Evolutionary conservation across 2,113 vertebrate species (phyloP).

Genomic region (Spermophilus dauricus): DNA sequence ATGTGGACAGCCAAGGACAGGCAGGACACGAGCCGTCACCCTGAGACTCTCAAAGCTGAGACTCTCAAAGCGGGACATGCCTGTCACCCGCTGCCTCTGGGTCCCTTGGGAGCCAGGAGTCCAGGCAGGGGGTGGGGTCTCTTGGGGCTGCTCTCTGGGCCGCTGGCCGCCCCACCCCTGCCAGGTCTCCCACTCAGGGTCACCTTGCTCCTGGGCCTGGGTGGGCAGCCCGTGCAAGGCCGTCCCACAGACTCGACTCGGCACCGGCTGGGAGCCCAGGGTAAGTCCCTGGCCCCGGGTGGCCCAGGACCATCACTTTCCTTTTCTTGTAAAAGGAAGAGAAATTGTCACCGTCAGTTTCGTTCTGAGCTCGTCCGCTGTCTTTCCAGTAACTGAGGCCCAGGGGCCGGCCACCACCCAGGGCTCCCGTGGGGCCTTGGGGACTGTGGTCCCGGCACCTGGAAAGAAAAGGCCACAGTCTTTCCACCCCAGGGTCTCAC

Average conservation of each 20-base stretch:
- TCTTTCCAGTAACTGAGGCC: conserved; percentile 82
- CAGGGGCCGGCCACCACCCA: background rate
- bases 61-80: background rate
- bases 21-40: too few species aligned
- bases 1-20: background rate
- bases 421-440: background rate
- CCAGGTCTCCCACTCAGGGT: background rate
- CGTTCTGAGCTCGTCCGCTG: conserved; percentile 59
- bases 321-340: conserved; percentile 80
- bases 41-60: background rate
- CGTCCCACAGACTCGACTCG: too few species aligned
- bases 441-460: conserved; percentile 45
- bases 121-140: rapidly evolving
- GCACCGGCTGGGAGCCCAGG: too few species aligned
- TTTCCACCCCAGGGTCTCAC: too few species aligned
- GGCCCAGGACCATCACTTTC: conserved; percentile 62
- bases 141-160: background rate
- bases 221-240: too few species aligned
- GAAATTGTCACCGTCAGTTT: conserved; percentile 77
- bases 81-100: background rate
- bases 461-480: too few species aligned
- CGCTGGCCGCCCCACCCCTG: background rate
- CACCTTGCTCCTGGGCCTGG: rapidly evolving
- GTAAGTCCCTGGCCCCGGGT: too few species aligned
- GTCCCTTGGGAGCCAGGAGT: background rate